A percentile compares a stretch with the other conserved stretches of the same genome.
Conservation (phyloP, 2,113 vertebrate species). For the Gadus chalcogrammus region DNA sequence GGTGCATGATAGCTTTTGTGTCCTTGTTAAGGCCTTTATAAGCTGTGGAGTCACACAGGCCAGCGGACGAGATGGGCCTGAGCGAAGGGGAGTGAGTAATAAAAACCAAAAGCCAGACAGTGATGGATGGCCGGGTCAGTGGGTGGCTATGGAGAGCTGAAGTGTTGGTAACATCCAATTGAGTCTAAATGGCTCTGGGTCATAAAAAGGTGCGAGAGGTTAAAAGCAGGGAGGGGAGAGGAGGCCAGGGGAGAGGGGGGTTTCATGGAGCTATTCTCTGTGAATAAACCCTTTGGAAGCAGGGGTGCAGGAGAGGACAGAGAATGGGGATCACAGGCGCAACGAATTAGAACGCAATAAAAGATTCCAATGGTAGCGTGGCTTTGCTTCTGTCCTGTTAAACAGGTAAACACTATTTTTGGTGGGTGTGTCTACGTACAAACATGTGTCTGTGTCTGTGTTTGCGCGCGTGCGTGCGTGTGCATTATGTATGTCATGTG, state of each 20-base stretch:
- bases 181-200: constrained; percentile 66
- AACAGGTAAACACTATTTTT: not conserved
- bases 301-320: constrained; percentile 19
- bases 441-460: not conserved
- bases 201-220: constrained; percentile 68
- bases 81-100: constrained; percentile 53
- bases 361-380: not conserved
- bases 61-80: constrained; percentile 54
- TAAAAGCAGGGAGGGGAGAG: constrained; percentile 48
- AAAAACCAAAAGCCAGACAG: constrained; percentile 57
- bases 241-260: constrained; percentile 8
- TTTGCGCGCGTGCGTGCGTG: constrained; percentile 4
- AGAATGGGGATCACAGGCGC: constrained; percentile 14
- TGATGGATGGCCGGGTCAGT: constrained; percentile 65
- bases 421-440: not conserved
- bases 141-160: constrained; percentile 52
- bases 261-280: constrained; percentile 44
- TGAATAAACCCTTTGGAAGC: constrained; percentile 48
- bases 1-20: constrained; percentile 40
- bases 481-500: constrained; percentile 23
- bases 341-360: constrained; percentile 4
- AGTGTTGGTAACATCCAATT: constrained; percentile 70
- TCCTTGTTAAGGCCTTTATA: constrained; percentile 67
- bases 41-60: constrained; percentile 43
- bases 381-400: not conserved